A percentile compares a stretch with the other conserved stretches of the same genome.
phyloP scores from a whole-genome alignment of 2,113 vertebrate genomes.

The Rattus norvegicus region DNA sequence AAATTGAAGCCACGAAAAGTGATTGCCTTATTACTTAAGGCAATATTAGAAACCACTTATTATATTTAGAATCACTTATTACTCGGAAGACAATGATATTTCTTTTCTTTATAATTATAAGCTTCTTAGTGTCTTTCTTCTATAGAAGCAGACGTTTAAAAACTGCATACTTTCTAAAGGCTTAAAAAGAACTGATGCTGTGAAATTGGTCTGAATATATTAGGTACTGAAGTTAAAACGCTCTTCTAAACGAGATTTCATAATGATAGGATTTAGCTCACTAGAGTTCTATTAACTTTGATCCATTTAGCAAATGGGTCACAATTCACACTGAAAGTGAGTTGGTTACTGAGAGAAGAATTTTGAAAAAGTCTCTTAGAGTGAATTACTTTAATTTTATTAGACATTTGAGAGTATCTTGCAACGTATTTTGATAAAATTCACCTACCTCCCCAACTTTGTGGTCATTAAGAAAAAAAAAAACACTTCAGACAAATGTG shows the following conservation, averaged over 20 bases:
- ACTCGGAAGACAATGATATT: neutral
- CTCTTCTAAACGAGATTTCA: conserved; percentile 27
- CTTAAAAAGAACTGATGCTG: neutral
- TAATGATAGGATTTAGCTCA: conserved; percentile 19
- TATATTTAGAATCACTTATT: conserved; percentile 42
- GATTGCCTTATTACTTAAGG: conserved; percentile 17
- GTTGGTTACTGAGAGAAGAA: neutral
- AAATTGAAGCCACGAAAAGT: neutral
- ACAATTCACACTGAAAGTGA: conserved; percentile 69
- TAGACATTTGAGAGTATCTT: neutral
- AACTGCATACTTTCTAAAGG: conserved; percentile 10
- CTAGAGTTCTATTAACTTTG: conserved; percentile 9
- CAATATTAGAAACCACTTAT: neutral
- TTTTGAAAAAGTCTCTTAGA: neutral
- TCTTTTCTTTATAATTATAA: conserved; percentile 9
- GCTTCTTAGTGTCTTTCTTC: conserved; percentile 5
- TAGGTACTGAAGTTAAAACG: conserved; percentile 27
- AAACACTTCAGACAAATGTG: neutral
- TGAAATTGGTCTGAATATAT: conserved; percentile 5
- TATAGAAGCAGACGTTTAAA: neutral
- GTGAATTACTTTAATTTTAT: neutral
- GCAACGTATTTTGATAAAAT: neutral
- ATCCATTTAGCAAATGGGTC: conserved; percentile 64
- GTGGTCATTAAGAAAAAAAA: neutral
- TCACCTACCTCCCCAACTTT: neutral